These are phyloP conservation scores for Brachystomella parvula DNA, from an alignment of 1,140 invertebrate species.

Conservation along the genomic window DNA sequence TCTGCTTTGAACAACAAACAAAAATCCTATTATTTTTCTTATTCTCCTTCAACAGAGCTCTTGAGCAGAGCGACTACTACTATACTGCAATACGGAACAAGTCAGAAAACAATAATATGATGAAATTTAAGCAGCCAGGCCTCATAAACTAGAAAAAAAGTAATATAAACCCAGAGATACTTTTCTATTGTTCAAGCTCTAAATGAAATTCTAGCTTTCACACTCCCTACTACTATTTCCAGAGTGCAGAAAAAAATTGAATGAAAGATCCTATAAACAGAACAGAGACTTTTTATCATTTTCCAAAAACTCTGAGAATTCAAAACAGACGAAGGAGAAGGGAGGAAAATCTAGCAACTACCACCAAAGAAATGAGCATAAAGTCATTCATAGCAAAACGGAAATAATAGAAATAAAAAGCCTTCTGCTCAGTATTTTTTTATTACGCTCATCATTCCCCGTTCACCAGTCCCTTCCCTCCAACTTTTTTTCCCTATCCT, in stretches of 20 bases:
- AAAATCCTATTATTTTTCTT: neutral
- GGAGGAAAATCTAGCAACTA: slow-evolving; percentile 1
- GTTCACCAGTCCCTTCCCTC: neutral
- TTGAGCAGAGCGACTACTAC: too few relatives aligned
- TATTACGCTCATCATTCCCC: slow-evolving; percentile 1
- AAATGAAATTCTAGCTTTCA: neutral
- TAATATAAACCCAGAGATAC: slow-evolving; percentile 8
- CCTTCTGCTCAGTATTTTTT: slow-evolving; percentile 5
- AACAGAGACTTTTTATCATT: slow-evolving; percentile 4
- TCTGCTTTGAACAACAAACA: slow-evolving; percentile 5
- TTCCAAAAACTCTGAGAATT: slow-evolving; percentile 1
- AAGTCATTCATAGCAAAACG: neutral
- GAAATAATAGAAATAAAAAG: slow-evolving; percentile 10
- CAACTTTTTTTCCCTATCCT: neutral
- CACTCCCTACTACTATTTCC: too few relatives aligned
- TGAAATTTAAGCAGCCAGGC: slow-evolving; percentile 5
- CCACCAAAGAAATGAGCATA: neutral
- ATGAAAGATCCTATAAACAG: too few relatives aligned
- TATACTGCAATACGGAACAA: neutral
- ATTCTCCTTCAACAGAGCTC: neutral
- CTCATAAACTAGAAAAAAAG: slow-evolving; percentile 5
- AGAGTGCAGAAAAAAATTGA: too few relatives aligned
- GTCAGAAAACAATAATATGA: neutral
- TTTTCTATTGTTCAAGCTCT: slow-evolving; percentile 1
- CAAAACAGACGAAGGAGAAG: slow-evolving; percentile 6